Conservation (phyloP, 2,113 vertebrate species). For the Chlamydotis undulata region DNA sequence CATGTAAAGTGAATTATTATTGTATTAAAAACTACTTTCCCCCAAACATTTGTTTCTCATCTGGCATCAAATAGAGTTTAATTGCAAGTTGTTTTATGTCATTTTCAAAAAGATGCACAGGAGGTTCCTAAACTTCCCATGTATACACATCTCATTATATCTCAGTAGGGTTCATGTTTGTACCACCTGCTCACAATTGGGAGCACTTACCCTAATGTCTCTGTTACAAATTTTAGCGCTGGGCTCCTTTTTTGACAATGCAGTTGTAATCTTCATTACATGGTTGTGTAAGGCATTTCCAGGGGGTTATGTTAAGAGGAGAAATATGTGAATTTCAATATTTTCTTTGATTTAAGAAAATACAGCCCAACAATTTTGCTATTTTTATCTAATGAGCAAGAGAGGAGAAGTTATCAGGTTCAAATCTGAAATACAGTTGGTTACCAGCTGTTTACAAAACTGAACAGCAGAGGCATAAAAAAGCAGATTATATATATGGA, state of each 20-base stretch:
- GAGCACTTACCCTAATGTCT: slow-evolving; percentile 65
- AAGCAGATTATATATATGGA: slow-evolving; percentile 47
- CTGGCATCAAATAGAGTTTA: slow-evolving; percentile 80
- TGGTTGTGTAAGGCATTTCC: slow-evolving; percentile 54
- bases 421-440: slow-evolving; percentile 69
- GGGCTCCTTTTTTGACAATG: slow-evolving; percentile 69
- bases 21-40: slow-evolving; percentile 76
- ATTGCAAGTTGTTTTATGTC: slow-evolving; percentile 80
- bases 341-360: slow-evolving; percentile 62
- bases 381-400: slow-evolving; percentile 59
- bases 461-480: slow-evolving; percentile 60
- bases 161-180: slow-evolving; percentile 75
- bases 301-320: slow-evolving; percentile 10
- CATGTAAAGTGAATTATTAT: slow-evolving; percentile 76
- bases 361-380: not conserved
- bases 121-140: slow-evolving; percentile 76
- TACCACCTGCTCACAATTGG: slow-evolving; percentile 76
- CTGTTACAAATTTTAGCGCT: slow-evolving; percentile 61
- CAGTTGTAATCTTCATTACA: slow-evolving; percentile 61
- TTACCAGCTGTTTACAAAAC: slow-evolving; percentile 72
- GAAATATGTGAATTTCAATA: slow-evolving; percentile 60
- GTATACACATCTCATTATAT: slow-evolving; percentile 81
- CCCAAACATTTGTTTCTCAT: slow-evolving; percentile 80
- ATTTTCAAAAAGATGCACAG: slow-evolving; percentile 78
- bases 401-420: slow-evolving; percentile 55